These are phyloP conservation scores for Pelmatolapia mariae DNA, from an alignment of 2,113 vertebrate genomes.

Conservation along the genomic window DNA sequence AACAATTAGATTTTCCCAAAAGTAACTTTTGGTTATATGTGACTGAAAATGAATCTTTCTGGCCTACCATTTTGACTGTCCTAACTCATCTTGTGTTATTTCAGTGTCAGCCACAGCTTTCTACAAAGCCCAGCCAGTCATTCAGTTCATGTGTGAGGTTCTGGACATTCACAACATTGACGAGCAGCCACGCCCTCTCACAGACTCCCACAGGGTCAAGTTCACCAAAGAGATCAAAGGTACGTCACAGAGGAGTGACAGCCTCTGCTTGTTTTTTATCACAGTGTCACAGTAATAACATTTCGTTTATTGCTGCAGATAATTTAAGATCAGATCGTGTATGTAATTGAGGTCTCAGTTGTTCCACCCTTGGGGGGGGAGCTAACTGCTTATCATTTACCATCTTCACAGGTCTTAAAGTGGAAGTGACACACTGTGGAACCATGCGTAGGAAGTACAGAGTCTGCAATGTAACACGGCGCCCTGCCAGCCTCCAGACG, in stretches of 20 bases:
- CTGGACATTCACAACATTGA: constrained; percentile 98
- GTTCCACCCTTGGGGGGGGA: background rate
- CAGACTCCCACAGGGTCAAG: constrained; percentile 97
- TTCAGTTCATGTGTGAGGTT: constrained; percentile 99
- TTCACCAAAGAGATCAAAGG: constrained; percentile 99
- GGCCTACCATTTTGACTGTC: background rate
- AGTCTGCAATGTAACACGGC: constrained; percentile 92
- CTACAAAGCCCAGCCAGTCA: constrained; percentile 97
- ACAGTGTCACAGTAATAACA: background rate
- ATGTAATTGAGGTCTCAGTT: background rate
- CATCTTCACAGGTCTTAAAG: constrained; percentile 85
- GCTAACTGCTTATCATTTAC: background rate
- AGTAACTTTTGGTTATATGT: background rate
- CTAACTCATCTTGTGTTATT: background rate
- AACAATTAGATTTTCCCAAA: background rate
- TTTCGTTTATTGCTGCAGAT: background rate
- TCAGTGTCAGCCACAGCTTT: constrained; percentile 95
- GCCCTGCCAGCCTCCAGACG: constrained; percentile 96
- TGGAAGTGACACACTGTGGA: constrained; percentile 97
- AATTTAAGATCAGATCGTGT: background rate
- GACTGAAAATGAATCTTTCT: background rate
- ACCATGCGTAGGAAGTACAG: constrained; percentile 96
- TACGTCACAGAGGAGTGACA: constrained; percentile 31
- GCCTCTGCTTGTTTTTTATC: background rate
- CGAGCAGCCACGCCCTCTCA: constrained; percentile 91